phyloP scores from a whole-genome alignment of 2,113 vertebrate species.

The Kryptolebias marmoratus region DNA sequence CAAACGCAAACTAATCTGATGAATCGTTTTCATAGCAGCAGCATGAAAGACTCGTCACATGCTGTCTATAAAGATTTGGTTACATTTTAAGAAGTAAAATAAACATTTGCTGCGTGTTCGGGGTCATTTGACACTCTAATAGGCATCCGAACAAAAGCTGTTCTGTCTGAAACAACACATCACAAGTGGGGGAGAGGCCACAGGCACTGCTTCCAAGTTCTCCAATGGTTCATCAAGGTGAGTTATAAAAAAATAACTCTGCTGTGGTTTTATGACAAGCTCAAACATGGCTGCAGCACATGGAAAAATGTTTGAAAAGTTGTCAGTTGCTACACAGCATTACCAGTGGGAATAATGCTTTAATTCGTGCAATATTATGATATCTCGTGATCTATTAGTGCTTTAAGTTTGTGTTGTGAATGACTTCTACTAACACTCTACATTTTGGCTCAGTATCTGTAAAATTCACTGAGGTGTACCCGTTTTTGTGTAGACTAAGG shows the following conservation, averaged over 20 bases:
- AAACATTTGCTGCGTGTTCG: conserved; percentile 53
- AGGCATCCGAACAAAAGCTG: conserved; percentile 57
- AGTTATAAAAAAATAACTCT: conserved; percentile 62
- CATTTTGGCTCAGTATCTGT: no score
- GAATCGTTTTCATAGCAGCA: conserved; percentile 10
- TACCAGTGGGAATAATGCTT: neutral
- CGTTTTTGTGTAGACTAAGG: no score
- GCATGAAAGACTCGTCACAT: conserved; percentile 11
- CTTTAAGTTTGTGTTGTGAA: no score
- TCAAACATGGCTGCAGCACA: conserved; percentile 49
- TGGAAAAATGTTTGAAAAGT: conserved; percentile 44
- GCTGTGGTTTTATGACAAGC: conserved; percentile 61
- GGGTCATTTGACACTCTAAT: conserved; percentile 53
- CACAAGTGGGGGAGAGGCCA: conserved; percentile 59
- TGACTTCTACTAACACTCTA: no score
- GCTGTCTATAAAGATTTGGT: conserved; percentile 3
- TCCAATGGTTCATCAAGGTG: conserved; percentile 67
- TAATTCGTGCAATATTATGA: neutral
- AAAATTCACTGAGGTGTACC: no score
- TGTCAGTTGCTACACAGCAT: conserved; percentile 11
- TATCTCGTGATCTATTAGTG: no score
- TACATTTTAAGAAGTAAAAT: conserved; percentile 40
- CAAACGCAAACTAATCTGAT: neutral
- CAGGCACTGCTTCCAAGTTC: conserved; percentile 53
- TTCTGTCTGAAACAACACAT: conserved; percentile 66